Percentiles rank a stretch among this genome's conserved stretches.
Evolutionary conservation across 2,113 vertebrate species (phyloP).

Genomic region (Myiagra hebetior): DNA sequence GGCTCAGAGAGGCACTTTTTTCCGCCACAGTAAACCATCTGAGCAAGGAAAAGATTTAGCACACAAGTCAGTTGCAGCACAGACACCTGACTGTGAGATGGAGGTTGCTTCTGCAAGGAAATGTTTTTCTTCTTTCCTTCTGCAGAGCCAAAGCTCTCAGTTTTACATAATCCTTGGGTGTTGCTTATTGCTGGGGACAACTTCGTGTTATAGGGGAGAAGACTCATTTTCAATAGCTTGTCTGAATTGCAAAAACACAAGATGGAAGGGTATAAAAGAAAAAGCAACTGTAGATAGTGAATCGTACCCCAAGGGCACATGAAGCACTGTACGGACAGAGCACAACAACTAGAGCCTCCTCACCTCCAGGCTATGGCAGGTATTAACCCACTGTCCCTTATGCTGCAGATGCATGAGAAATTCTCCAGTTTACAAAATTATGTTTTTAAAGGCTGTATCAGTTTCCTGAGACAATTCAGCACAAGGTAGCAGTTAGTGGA

Average conservation of each 20-base stretch:
- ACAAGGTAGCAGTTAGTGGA: not conserved
- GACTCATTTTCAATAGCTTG: not conserved
- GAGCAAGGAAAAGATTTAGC: not conserved
- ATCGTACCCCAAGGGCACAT: not conserved
- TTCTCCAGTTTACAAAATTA: not conserved
- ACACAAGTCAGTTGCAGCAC: accelerated
- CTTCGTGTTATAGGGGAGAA: not conserved
- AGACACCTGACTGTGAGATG: not conserved
- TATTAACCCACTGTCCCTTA: not conserved
- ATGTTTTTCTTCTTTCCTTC: not conserved
- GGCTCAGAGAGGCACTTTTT: not conserved
- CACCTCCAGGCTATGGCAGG: not conserved
- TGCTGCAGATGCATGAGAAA: not conserved
- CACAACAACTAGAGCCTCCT: not conserved
- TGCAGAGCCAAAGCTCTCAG: not conserved
- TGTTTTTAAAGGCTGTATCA: not conserved
- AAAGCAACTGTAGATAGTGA: not conserved
- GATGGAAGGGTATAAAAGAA: not conserved
- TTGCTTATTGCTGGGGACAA: not conserved
- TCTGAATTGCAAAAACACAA: not conserved
- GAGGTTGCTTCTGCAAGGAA: accelerated
- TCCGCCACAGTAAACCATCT: not conserved
- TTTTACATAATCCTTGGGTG: not conserved
- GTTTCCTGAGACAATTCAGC: not conserved
- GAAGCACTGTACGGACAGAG: not conserved